These are phyloP conservation scores for Mycetomoellerius zeteki DNA, from an alignment of 1,140 invertebrate species.

Conservation along the genomic window DNA sequence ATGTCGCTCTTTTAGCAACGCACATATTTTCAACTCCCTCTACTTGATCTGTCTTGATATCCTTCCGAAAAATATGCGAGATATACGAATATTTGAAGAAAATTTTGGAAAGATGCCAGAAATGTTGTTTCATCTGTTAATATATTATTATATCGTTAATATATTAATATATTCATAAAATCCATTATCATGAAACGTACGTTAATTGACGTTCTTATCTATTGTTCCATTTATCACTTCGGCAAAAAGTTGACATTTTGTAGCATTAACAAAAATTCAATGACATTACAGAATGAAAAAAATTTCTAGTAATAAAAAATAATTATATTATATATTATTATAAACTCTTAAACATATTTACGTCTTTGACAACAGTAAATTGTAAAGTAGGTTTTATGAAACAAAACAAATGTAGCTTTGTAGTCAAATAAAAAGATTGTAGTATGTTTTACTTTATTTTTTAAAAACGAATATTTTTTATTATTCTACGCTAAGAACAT, in stretches of 20 bases:
- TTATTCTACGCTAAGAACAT: background rate
- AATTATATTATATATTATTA: background rate
- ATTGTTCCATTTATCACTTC: background rate
- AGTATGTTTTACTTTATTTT: background rate
- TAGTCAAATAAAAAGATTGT: background rate
- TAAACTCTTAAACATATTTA: no score
- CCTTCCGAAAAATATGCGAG: background rate
- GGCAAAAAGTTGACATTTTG: background rate
- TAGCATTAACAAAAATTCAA: background rate
- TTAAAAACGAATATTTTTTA: background rate
- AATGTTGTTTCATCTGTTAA: constrained; percentile 1
- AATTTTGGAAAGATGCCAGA: constrained; percentile 26
- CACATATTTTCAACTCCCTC: constrained; percentile 62
- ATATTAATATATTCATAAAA: background rate
- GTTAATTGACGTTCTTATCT: background rate
- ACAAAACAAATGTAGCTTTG: background rate
- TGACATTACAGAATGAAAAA: background rate
- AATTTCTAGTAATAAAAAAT: background rate
- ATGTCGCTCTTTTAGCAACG: constrained; percentile 57
- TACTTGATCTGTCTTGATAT: background rate
- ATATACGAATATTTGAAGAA: constrained; percentile 25
- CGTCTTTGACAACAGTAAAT: background rate
- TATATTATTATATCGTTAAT: constrained; percentile 36
- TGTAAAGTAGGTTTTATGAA: background rate
- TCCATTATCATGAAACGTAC: background rate